Conservation (phyloP, 2,888 invertebrate species). For the Eulithis testata region DNA sequence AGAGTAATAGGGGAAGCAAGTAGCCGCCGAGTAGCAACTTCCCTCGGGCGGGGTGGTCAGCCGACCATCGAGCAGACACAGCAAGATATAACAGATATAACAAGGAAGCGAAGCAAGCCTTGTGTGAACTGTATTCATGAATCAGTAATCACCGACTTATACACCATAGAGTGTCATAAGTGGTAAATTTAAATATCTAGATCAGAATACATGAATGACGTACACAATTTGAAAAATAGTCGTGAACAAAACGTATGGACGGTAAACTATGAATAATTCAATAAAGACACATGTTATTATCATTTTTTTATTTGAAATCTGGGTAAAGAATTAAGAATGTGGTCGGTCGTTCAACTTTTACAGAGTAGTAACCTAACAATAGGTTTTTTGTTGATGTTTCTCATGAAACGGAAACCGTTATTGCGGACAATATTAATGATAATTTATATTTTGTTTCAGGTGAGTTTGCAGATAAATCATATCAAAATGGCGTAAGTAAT, state of each 20-base stretch:
- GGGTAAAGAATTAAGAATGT: slow-evolving; percentile 74
- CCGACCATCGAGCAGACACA: slow-evolving; percentile 58
- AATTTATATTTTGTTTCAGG: slow-evolving; percentile 55
- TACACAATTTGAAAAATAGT: slow-evolving; percentile 54
- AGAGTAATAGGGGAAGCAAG: slow-evolving; percentile 48
- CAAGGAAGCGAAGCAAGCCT: slow-evolving; percentile 38
- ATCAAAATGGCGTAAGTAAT: slow-evolving; percentile 42
- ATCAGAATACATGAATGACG: slow-evolving; percentile 55
- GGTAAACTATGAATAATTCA: slow-evolving; percentile 71
- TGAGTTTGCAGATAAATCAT: slow-evolving; percentile 45
- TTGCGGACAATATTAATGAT: slow-evolving; percentile 43
- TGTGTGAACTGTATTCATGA: slow-evolving; percentile 43
- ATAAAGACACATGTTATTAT: slow-evolving; percentile 58
- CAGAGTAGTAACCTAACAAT: slow-evolving; percentile 48
- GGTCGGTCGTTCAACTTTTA: slow-evolving; percentile 74
- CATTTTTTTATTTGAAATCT: slow-evolving; percentile 68
- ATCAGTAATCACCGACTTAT: slow-evolving; percentile 40
- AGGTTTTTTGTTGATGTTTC: slow-evolving; percentile 50
- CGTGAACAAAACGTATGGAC: slow-evolving; percentile 53
- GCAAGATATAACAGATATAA: slow-evolving; percentile 42
- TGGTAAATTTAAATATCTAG: slow-evolving; percentile 63
- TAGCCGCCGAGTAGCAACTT: slow-evolving; percentile 50
- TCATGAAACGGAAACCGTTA: slow-evolving; percentile 47
- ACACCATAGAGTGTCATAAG: slow-evolving; percentile 37
- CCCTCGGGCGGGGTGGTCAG: slow-evolving; percentile 52